Conservation (phyloP, 2,113 vertebrate genomes). For the Tychaedon coryphoeus region DNA sequence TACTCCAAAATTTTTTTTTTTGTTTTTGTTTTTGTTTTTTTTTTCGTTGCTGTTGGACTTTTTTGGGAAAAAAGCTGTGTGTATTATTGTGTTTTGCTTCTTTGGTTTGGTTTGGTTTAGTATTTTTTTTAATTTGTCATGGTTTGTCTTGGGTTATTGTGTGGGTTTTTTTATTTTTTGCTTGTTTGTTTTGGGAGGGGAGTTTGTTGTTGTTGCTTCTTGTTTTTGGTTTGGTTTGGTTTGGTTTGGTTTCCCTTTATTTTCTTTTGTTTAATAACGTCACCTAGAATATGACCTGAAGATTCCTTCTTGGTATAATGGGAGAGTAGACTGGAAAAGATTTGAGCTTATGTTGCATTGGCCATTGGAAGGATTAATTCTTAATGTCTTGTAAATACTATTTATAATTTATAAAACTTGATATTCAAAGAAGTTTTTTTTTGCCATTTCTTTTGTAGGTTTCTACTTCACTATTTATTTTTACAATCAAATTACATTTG, state of each 20-base stretch:
- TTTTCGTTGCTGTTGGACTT: background rate
- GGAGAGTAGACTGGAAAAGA: background rate
- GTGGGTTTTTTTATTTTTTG: background rate
- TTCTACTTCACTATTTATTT: background rate
- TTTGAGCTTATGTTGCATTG: background rate
- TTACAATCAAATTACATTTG: background rate
- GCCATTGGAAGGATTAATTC: background rate
- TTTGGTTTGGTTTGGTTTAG: background rate
- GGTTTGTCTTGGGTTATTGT: background rate
- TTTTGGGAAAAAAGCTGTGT: accelerated
- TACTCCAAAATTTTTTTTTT: too few species aligned
- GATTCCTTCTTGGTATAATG: background rate
- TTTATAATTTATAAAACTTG: background rate
- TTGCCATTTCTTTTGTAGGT: background rate
- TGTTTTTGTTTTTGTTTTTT: accelerated
- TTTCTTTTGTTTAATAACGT: background rate
- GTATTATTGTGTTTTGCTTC: background rate
- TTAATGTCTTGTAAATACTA: background rate
- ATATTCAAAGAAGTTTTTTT: background rate
- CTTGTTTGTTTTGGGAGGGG: too few species aligned
- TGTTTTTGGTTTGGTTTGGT: background rate
- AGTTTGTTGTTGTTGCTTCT: too few species aligned
- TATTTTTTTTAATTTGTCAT: accelerated
- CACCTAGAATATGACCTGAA: background rate
- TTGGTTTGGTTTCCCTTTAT: background rate